Percentiles rank a stretch among this genome's conserved stretches.
Evolutionary conservation across 2,888 invertebrate genomes (phyloP).

Genomic region (Biston betularia): DNA sequence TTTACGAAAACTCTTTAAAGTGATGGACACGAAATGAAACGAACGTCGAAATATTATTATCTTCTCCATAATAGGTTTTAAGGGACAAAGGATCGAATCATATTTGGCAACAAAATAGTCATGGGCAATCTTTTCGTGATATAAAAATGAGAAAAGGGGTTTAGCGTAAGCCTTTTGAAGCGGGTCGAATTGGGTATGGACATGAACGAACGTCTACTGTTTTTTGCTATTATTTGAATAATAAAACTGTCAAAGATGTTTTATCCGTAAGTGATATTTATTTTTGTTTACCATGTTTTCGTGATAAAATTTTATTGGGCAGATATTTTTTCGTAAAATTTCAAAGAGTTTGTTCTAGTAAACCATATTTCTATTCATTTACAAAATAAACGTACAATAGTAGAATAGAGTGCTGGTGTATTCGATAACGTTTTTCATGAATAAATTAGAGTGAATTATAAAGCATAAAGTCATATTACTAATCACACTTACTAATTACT

Average conservation of each 20-base stretch:
- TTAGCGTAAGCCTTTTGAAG: constrained; percentile 81
- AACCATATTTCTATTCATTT: background rate
- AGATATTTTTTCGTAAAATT: background rate
- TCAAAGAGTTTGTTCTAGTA: background rate
- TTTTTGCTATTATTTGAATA: constrained; percentile 81
- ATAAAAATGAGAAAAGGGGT: constrained; percentile 83
- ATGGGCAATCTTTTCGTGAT: constrained; percentile 80
- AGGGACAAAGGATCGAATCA: constrained; percentile 71
- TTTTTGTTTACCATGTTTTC: constrained; percentile 59
- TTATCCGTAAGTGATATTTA: constrained; percentile 77
- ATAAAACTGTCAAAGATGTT: constrained; percentile 80
- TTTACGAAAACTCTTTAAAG: constrained; percentile 12
- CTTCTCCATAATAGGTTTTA: constrained; percentile 48
- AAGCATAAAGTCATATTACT: constrained; percentile 44
- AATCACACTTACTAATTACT: constrained; percentile 64
- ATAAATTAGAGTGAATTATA: background rate
- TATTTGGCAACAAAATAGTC: constrained; percentile 81
- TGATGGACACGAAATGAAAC: constrained; percentile 31
- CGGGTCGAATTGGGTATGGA: constrained; percentile 83
- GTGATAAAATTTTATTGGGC: constrained; percentile 38
- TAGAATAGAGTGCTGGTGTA: background rate
- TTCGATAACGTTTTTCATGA: background rate
- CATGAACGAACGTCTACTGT: constrained; percentile 75
- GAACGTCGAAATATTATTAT: constrained; percentile 35
- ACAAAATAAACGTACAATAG: background rate